These are phyloP conservation scores for Agriopis aurantiaria DNA, from an alignment of 2,888 invertebrate genomes.

Conservation along the genomic window DNA sequence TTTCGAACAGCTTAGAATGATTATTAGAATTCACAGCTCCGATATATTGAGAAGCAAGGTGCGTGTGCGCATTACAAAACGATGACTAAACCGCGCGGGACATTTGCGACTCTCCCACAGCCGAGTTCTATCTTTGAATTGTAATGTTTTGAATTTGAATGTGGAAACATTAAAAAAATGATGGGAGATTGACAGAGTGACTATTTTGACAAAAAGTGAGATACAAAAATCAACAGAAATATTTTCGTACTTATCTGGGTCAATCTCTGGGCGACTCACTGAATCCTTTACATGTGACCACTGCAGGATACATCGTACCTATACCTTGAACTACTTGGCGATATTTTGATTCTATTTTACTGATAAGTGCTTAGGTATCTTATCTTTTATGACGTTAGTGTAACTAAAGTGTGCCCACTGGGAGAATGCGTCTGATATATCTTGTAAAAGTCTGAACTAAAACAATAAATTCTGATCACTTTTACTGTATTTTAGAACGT, in stretches of 20 bases:
- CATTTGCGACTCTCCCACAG: slow-evolving; percentile 57
- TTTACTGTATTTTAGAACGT: too few species aligned
- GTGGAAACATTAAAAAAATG: not conserved
- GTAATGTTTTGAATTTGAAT: slow-evolving; percentile 34
- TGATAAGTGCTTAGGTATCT: not conserved
- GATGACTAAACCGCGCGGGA: slow-evolving; percentile 71
- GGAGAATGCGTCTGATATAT: too few species aligned
- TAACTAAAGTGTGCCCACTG: not conserved
- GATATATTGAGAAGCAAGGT: slow-evolving; percentile 68
- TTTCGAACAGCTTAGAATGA: slow-evolving; percentile 48
- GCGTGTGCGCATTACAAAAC: slow-evolving; percentile 76
- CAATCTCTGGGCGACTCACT: too few species aligned
- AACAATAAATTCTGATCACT: too few species aligned
- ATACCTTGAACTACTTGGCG: too few species aligned
- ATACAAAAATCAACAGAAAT: too few species aligned
- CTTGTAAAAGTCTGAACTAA: too few species aligned
- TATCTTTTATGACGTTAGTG: not conserved
- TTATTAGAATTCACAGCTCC: slow-evolving; percentile 60
- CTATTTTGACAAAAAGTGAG: too few species aligned
- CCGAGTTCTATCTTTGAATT: slow-evolving; percentile 56
- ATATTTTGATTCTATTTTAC: too few species aligned
- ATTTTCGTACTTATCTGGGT: too few species aligned
- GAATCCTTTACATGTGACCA: too few species aligned
- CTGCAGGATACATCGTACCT: too few species aligned
- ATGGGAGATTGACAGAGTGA: not conserved